Evolutionary conservation across 1,140 invertebrate species (phyloP), one percentile per base, ranked within the genome.

Genomic region (Sitophilus oryzae): DNA sequence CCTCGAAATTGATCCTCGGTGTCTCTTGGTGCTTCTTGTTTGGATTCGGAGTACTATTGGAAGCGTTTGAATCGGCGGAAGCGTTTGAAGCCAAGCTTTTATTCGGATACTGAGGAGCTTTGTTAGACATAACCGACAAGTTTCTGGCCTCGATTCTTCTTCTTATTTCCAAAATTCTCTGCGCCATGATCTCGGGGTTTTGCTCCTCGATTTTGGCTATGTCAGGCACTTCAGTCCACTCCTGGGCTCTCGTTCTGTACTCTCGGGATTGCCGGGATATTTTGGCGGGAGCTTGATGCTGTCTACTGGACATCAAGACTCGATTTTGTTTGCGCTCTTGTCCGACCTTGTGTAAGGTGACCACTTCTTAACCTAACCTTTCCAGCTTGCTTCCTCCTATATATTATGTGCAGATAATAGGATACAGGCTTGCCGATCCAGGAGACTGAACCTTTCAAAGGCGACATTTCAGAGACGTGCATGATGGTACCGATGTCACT

Each of bases 341-440:
- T 16, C 75, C 81, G 0, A 78, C 74, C 57, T 85, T 83, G 63
- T 91, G 88, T 65, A 93, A 74, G 19, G 78, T 77, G 11, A 78
- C 76, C 3, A 91, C 77, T 67, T 93, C 89, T 50, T 79, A 79
- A 66, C 93, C 82, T 65, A 89, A 71, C 70, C 83, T 77, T 48
- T 73, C 91, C 85, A 77, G 96, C 93, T 70, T 96, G 79, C 81
- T 93, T 94, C 50, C 91, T 93, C 69, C 91, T 81, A 80, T 98
- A 94, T 68, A 98, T 97, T 65, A 91, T 87, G 75, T 98, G 95
- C 59, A 97, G 79, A 81, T 93, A 98, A 79, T 98, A 98, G 45
- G 91, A 93, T 59, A 98, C 94, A 40, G 94, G 92, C 74, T 95
- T 96, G 48, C 91, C 91, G 54, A 95, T 98, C 96, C 95, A 99